Percentiles rank a stretch among this genome's conserved stretches.
These are phyloP conservation scores for Pocillopora grandis DNA, from an alignment of 92 coral and sea anemone genomes.

Conservation along the genomic window DNA sequence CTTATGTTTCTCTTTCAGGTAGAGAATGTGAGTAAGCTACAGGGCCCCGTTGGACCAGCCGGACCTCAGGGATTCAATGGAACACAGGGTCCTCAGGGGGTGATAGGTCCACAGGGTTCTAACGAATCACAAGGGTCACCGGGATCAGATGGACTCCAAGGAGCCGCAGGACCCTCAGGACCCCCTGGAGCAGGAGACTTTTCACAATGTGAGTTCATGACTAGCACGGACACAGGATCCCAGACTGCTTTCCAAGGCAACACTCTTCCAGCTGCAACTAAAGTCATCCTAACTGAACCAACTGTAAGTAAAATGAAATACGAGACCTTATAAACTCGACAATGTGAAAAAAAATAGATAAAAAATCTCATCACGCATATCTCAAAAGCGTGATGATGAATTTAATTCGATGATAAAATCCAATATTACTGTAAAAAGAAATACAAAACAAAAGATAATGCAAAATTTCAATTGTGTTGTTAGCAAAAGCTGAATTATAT, in stretches of 20 bases:
- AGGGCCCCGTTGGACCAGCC: slow-evolving; percentile 11
- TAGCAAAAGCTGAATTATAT: too few species aligned
- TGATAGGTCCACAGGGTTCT: background rate
- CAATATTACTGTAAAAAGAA: too few species aligned
- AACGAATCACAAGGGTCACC: slow-evolving; percentile 19
- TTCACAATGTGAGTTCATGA: slow-evolving; percentile 10
- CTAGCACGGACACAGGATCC: background rate
- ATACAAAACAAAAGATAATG: too few species aligned
- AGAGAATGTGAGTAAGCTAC: slow-evolving; percentile 1
- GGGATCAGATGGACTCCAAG: background rate
- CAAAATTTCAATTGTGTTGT: too few species aligned
- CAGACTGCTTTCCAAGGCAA: background rate
- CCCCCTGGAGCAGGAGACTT: slow-evolving; percentile 27
- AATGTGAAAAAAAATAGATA: too few species aligned
- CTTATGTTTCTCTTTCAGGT: background rate
- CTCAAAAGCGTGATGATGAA: too few species aligned
- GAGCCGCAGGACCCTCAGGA: background rate
- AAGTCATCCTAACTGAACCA: background rate
- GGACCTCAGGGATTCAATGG: slow-evolving; percentile 20
- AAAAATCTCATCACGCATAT: too few species aligned
- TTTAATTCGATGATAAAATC: too few species aligned
- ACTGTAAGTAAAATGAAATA: background rate
- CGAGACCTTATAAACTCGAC: too few species aligned
- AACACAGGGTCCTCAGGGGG: slow-evolving; percentile 15
- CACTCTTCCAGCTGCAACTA: background rate